Conservation (phyloP, 2,797 vertebrate species). For the Pangasius sanitwongsei region DNA sequence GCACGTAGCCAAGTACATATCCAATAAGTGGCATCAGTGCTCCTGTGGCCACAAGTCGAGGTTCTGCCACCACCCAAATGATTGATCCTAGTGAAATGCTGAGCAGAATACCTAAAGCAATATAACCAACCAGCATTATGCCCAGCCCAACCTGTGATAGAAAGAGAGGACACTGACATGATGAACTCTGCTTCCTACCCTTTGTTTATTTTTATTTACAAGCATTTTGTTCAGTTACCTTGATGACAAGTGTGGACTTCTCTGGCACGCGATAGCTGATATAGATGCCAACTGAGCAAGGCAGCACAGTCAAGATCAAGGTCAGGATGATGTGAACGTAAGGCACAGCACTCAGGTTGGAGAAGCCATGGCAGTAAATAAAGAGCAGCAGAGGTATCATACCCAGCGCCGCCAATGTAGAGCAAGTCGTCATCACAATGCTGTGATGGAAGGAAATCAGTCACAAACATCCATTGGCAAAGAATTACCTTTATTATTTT, state of each 20-base stretch:
- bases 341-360: conserved; percentile 72
- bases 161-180: background rate
- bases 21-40: conserved; percentile 80
- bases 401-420: conserved; percentile 75
- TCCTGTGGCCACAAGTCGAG: conserved; percentile 69
- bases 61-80: conserved; percentile 63
- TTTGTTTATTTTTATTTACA: background rate
- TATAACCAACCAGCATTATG: conserved; percentile 53
- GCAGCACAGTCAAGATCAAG: conserved; percentile 73
- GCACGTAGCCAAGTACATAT: conserved; percentile 76
- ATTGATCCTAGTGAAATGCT: conserved; percentile 43
- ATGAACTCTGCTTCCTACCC: background rate
- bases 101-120: conserved; percentile 56
- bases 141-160: conserved; percentile 69
- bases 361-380: conserved; percentile 77
- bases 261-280: conserved; percentile 77
- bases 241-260: conserved; percentile 68
- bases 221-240: conserved; percentile 64
- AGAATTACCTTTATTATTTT: background rate
- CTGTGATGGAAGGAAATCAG: conserved; percentile 63
- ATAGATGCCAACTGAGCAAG: conserved; percentile 75
- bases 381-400: conserved; percentile 85
- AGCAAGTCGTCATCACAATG: conserved; percentile 83
- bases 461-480: background rate
- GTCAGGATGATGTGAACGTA: conserved; percentile 73